Evolutionary conservation across 2,113 vertebrate genomes (phyloP).

Genomic region (Sapajus apella): DNA sequence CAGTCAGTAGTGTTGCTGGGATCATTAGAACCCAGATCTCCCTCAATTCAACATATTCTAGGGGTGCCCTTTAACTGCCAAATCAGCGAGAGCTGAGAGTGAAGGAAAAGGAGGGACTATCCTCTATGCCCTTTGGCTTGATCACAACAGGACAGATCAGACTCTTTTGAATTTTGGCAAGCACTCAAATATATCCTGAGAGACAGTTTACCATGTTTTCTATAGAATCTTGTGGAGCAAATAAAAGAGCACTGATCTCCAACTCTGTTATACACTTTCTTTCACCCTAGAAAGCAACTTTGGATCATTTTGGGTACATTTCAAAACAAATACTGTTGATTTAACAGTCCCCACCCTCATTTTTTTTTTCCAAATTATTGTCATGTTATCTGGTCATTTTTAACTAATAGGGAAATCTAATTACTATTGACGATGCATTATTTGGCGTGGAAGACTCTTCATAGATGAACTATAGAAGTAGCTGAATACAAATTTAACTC

Average conservation of each 20-base stretch:
- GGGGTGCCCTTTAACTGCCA: neutral
- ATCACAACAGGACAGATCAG: neutral
- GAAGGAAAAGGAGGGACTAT: neutral
- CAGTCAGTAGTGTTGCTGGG: neutral
- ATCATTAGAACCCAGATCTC: neutral
- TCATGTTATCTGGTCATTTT: neutral
- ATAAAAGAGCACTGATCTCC: neutral
- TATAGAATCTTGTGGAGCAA: neutral
- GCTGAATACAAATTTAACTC: neutral
- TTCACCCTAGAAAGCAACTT: neutral
- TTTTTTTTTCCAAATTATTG: neutral
- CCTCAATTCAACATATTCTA: neutral
- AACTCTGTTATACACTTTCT: neutral
- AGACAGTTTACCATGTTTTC: neutral
- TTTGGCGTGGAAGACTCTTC: neutral
- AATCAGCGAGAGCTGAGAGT: neutral
- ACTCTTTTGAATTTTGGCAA: neutral
- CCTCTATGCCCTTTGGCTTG: neutral
- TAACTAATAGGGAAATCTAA: conserved; percentile 16
- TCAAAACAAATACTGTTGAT: neutral
- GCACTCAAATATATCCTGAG: neutral
- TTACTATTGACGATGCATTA: neutral
- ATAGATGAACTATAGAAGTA: neutral
- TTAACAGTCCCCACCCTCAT: neutral
- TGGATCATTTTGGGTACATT: conserved; percentile 2